Evolutionary conservation across 2,797 vertebrate genomes (phyloP), one percentile per base, ranked within the genome.

Genomic region (Centroberyx gerrardi): DNA sequence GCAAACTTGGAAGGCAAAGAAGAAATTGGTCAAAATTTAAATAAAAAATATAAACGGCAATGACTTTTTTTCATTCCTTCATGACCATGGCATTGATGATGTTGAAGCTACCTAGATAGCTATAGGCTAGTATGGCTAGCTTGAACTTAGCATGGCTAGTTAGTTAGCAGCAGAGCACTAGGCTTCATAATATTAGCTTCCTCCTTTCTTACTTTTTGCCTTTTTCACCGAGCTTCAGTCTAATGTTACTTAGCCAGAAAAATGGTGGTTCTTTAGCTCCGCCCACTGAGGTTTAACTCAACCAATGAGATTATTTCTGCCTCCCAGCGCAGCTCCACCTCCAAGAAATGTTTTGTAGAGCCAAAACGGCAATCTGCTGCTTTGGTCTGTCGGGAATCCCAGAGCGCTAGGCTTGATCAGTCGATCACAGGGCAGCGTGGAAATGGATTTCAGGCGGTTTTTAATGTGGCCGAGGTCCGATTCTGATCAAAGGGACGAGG

Each of bases 391-490:
- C 3, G 31, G 31, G 31, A 33, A 6, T 33, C 31, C 33, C 40
- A 42, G 40, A 42, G 2, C 40, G 12, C 40, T 1, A 42, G 48
- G 48, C 48, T 8, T 2, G 15, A 9, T 4, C 28, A n/a, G 15
- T 8, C 2, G 18, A 36, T 53, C n/a, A 0, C 2, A 61, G 22
- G 8, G 13, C 0, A 0, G 10, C 4, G 10, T 0, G 12, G n/a
- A 68, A 60, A 49, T 8, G n/a, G 27, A 55, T 31, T 17, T 2
- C 51, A 31, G 40, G 28, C 27, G 12, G 38, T 44, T 44, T 17
- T 55, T 52, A 70, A 83, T 8, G 8, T 82, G 72, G 80, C 67
- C 62, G 31, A 82, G 72, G 69, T 79, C 80, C 44, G 69, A 81
- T 59, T 28, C n/a, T 44, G n/a, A 0, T 71, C 4, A 3, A 67